Percentiles rank a stretch among this genome's conserved stretches.
These are phyloP conservation scores for Troides helena DNA, from an alignment of 2,888 invertebrate species.

Conservation along the genomic window DNA sequence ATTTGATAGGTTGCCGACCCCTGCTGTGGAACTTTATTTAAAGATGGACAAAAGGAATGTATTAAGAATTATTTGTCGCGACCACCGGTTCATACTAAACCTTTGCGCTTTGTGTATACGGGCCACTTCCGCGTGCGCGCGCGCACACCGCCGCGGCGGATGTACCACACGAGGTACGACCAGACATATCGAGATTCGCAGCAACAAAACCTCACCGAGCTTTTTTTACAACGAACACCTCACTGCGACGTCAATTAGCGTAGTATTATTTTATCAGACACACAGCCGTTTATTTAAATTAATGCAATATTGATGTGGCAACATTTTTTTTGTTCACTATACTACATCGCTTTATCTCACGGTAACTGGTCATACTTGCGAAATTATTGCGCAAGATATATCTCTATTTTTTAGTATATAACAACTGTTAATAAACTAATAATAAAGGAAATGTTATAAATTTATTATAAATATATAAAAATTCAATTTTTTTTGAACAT, in stretches of 20 bases:
- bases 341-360: background rate
- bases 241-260: constrained; percentile 46
- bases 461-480: no score
- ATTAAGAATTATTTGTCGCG: constrained; percentile 18
- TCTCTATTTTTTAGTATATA: no score
- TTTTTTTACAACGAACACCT: constrained; percentile 49
- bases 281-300: background rate
- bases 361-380: background rate
- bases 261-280: constrained; percentile 23
- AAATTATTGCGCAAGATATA: no score
- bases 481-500: no score
- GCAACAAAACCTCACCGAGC: constrained; percentile 41
- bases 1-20: constrained; percentile 11
- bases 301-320: background rate
- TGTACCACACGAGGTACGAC: constrained; percentile 40
- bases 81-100: background rate
- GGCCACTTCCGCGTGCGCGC: background rate
- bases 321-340: background rate
- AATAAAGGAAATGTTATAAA: no score
- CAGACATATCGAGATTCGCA: constrained; percentile 45
- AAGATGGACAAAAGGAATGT: constrained; percentile 26
- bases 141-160: constrained; percentile 34
- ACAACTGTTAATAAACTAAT: no score
- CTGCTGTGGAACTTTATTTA: constrained; percentile 20
- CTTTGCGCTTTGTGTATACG: background rate